Evolutionary conservation across 1,140 invertebrate species (phyloP).

Genomic region (Scaptomyza pallida): DNA sequence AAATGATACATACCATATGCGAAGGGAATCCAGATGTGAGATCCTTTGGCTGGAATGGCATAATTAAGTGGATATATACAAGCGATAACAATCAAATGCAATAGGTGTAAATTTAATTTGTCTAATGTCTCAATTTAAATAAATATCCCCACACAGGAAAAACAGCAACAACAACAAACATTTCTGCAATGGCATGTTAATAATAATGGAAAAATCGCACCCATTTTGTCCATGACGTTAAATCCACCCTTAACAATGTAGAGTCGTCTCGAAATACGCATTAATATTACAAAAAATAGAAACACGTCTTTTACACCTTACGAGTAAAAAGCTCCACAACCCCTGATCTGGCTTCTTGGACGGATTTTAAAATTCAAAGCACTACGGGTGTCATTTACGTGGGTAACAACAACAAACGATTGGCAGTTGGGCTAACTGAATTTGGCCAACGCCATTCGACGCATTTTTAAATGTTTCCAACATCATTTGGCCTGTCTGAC

Average conservation of each 20-base stretch:
- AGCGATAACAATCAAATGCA: slow-evolving; percentile 80
- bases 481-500: slow-evolving; percentile 9
- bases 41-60: slow-evolving; percentile 41
- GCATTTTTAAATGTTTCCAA: slow-evolving; percentile 79
- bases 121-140: slow-evolving; percentile 84
- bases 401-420: slow-evolving; percentile 64
- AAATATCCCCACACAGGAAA: slow-evolving; percentile 68
- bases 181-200: slow-evolving; percentile 54
- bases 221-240: slow-evolving; percentile 8
- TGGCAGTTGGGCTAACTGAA: slow-evolving; percentile 59
- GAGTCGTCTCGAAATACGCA: slow-evolving; percentile 18
- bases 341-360: background rate
- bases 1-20: slow-evolving; percentile 31
- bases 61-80: slow-evolving; percentile 75
- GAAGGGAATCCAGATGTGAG: background rate
- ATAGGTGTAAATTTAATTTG: slow-evolving; percentile 83
- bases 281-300: slow-evolving; percentile 48
- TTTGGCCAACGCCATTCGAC: slow-evolving; percentile 41
- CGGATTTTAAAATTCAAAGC: slow-evolving; percentile 75
- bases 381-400: slow-evolving; percentile 73
- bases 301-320: slow-evolving; percentile 56
- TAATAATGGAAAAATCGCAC: slow-evolving; percentile 48
- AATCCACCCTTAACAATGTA: slow-evolving; percentile 37
- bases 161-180: slow-evolving; percentile 41
- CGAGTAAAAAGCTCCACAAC: background rate